Conservation (phyloP, 2,113 vertebrate species). For the Axis porcinus region DNA sequence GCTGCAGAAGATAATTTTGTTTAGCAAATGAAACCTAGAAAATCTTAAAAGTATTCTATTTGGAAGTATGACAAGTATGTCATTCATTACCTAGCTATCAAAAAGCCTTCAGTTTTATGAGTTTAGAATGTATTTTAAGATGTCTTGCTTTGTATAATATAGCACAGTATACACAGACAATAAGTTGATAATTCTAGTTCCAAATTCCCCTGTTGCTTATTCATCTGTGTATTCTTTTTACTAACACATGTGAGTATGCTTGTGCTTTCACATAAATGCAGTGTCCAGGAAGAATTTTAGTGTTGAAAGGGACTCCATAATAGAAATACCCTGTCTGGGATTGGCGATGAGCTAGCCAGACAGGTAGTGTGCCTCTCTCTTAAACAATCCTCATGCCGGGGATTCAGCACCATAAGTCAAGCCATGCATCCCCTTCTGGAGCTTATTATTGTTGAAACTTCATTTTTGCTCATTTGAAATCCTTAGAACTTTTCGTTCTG, state of each 20-base stretch:
- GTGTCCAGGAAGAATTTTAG: conserved; percentile 17
- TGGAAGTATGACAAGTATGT: background rate
- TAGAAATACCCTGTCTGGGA: background rate
- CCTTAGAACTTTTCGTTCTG: background rate
- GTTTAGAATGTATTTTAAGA: background rate
- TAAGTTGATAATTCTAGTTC: background rate
- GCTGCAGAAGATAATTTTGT: background rate
- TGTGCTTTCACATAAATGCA: background rate
- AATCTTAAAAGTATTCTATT: background rate
- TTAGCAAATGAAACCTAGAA: background rate
- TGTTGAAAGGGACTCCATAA: background rate
- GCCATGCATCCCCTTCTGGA: background rate
- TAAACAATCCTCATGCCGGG: background rate
- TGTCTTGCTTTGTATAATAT: background rate
- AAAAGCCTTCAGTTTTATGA: background rate
- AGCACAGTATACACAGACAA: background rate
- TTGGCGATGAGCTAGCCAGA: background rate
- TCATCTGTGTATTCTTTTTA: conserved; percentile 4
- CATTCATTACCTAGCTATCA: conserved; percentile 14
- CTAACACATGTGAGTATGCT: background rate
- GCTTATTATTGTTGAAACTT: conserved; percentile 23
- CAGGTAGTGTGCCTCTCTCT: background rate
- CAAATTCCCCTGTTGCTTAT: background rate
- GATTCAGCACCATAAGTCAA: background rate
- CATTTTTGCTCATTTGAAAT: conserved; percentile 26